Evolutionary conservation across 92 coral and sea anemone species (phyloP).

Genomic region (Ricordea florida): DNA sequence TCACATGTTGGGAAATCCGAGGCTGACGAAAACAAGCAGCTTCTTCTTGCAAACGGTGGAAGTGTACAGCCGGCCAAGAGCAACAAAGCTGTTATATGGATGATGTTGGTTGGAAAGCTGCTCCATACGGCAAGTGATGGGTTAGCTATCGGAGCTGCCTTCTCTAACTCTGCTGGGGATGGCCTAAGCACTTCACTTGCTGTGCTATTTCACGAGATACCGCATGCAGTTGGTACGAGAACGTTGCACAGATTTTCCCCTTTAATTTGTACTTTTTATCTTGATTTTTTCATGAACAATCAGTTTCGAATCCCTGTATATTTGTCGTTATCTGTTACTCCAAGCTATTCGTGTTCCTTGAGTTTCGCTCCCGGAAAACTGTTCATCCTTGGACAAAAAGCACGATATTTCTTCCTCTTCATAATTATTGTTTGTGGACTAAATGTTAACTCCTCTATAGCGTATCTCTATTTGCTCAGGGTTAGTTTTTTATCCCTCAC

Average conservation of each 20-base stretch:
- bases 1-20: constrained; percentile 24
- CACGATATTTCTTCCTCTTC: too few species aligned
- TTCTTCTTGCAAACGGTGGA: not conserved
- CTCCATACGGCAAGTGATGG: constrained; percentile 75
- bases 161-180: constrained; percentile 68
- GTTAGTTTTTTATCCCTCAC: too few species aligned
- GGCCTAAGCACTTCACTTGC: constrained; percentile 88
- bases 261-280: too few species aligned
- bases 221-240: constrained; percentile 69
- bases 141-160: constrained; percentile 80
- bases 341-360: too few species aligned
- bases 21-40: not conserved
- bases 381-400: too few species aligned
- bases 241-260: not conserved
- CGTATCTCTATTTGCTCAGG: too few species aligned
- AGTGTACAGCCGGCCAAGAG: not conserved
- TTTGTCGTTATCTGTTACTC: too few species aligned
- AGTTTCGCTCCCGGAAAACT: too few species aligned
- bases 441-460: too few species aligned
- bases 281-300: too few species aligned
- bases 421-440: too few species aligned
- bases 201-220: constrained; percentile 78
- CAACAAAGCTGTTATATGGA: constrained; percentile 47
- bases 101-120: constrained; percentile 64
- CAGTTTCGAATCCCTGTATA: too few species aligned